phyloP scores from a whole-genome alignment of 2,888 invertebrate genomes.

The Thymelicus sylvestris region DNA sequence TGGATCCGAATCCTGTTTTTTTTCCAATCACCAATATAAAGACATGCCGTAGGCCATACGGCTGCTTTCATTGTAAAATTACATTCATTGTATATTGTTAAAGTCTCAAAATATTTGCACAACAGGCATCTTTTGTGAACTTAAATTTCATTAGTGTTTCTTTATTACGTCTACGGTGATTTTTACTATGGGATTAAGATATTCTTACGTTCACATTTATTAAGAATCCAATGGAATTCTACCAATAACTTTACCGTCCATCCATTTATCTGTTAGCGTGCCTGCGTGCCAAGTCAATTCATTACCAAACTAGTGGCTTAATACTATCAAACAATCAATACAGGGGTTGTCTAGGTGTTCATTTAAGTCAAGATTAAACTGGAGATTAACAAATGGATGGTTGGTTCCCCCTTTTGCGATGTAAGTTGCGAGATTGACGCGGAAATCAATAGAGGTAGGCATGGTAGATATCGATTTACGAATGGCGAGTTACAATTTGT shows the following conservation, averaged over 20 bases:
- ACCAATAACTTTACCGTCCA: constrained; percentile 36
- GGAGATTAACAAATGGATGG: constrained; percentile 73
- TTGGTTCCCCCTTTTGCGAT: constrained; percentile 53
- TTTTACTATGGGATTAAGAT: no score
- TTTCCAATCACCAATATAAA: no score
- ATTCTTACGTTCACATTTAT: no score
- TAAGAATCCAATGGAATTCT: constrained; percentile 17
- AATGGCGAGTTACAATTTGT: neutral
- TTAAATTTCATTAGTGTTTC: no score
- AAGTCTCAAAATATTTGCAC: no score
- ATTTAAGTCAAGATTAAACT: constrained; percentile 80
- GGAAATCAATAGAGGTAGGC: neutral
- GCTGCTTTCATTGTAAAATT: no score
- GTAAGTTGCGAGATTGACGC: constrained; percentile 23
- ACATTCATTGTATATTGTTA: no score
- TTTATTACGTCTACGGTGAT: no score
- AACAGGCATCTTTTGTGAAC: no score
- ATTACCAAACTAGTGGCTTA: constrained; percentile 74
- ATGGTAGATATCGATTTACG: neutral
- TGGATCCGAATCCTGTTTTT: no score
- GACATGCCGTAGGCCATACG: no score
- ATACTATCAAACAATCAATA: constrained; percentile 72
- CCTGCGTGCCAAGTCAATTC: constrained; percentile 73
- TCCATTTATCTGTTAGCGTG: constrained; percentile 62
- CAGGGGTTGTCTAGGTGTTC: constrained; percentile 73